Base-by-base conservation (phyloP, 2,888 invertebrate genomes). In the Bhutanitis thaidina region DNA sequence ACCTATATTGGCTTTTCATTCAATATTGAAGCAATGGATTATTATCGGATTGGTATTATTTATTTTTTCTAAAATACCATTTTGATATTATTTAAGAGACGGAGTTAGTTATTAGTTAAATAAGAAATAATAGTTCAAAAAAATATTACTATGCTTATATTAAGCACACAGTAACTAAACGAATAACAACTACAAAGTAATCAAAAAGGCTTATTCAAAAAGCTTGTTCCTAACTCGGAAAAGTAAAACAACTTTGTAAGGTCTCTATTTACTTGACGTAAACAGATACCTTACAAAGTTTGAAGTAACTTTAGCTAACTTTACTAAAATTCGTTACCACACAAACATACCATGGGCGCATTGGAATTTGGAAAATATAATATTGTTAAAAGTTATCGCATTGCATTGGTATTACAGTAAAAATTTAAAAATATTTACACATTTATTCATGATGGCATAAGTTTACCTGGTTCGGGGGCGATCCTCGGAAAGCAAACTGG, bases 401-500 rank as follows among this genome's bases (percentile, higher is more conserved):
- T 25, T 13, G 41, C 48, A 20, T 12, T 35, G 25, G 13, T 5
- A 12, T 34, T 13, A 13, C 20, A 20, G 1, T 7, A 34, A n/a
- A 34, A 34, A 12, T 34, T 34, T 12, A 34, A 34, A 34, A 34
- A 8, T 1, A 8, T 3, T 27, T 34, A 7, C 5, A 34, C 12
- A 34, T n/a, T 12, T 27, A 7, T 1, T 27, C 20, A 20, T 20
- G 20, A 4, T 4, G 20, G 20, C n/a, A 12, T 38, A 16, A 7
- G 27, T 16, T 76, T 80, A 90, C 90, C 90, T 89, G 90, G 64
- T 88, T 90, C 49, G 90, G 90, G 50, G 90, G 90, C 59, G 90
- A 90, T 80, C 90, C 89, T 74, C 90, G 71, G 77, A 89, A 90
- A 62, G 90, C 90, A 65, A 90, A 90, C 69, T 90, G 90, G 60